A percentile compares a stretch with the other conserved stretches of the same genome.
Evolutionary conservation across 2,888 invertebrate species (phyloP).

Genomic region (Pomacea canaliculata): DNA sequence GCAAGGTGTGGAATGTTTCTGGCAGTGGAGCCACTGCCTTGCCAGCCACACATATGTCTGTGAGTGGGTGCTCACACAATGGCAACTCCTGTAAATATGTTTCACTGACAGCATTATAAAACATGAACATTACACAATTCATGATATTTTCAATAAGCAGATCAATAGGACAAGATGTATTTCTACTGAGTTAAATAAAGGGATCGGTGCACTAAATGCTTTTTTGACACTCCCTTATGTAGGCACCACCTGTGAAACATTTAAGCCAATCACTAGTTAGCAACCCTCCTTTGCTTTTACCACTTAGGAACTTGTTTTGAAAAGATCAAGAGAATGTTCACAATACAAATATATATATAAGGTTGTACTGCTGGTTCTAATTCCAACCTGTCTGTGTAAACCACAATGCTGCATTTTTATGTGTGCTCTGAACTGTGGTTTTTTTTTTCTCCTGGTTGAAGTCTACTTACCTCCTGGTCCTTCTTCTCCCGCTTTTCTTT

Average conservation of each 20-base stretch:
- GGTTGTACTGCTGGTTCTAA: too few relatives aligned
- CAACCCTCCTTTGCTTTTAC: too few relatives aligned
- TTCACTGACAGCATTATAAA: neutral
- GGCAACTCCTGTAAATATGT: constrained; percentile 53
- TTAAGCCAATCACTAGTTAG: too few relatives aligned
- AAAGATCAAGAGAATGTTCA: too few relatives aligned
- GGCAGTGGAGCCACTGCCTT: constrained; percentile 73
- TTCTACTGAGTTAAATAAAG: neutral
- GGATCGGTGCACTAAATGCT: neutral
- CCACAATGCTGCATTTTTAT: too few relatives aligned
- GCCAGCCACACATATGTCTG: constrained; percentile 81
- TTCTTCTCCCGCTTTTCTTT: constrained; percentile 70
- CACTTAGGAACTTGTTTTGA: too few relatives aligned
- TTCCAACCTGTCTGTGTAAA: too few relatives aligned
- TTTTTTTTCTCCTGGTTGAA: too few relatives aligned
- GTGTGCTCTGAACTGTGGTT: too few relatives aligned
- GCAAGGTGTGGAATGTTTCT: constrained; percentile 84
- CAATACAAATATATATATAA: too few relatives aligned
- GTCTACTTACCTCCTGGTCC: constrained; percentile 43
- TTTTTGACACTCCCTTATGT: too few relatives aligned
- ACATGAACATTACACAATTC: neutral
- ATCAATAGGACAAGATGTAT: neutral
- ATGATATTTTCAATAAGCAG: neutral
- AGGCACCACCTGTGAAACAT: too few relatives aligned
- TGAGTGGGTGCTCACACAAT: constrained; percentile 82